Base-by-base conservation (phyloP, 1,140 invertebrate species). In the Orius insidiosus region DNA sequence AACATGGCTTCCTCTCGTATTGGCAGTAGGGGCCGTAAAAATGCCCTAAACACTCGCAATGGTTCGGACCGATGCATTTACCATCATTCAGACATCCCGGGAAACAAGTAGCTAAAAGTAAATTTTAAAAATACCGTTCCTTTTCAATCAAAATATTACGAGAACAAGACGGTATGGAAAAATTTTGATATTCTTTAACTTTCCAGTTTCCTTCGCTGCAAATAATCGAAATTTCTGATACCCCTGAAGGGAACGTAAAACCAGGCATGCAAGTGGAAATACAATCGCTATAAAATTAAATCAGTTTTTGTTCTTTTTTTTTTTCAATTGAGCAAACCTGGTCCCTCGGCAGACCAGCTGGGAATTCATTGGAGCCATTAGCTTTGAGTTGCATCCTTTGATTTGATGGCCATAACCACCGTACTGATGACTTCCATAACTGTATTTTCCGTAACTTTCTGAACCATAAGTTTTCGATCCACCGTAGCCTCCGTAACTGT, bases 41-140 rank as follows among this genome's bases (percentile, higher is more conserved):
- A 54, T 76, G 75, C 14, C 74, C 67, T 0, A 75, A 65, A 54
- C 85, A 90, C 7, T 74, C 59, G 54, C 84, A 87, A 1, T 68
- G 61, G 58, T 80, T 74, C 0, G 78, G 77, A 1, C 65, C 66
- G 1, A 77, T 55, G 55, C 85, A 89, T 10, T 80, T 76, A 1
- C 85, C 85, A 40, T 72, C 78, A 61, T 90, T 86, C 55, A 76
- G 64, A 59, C 85, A 90, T 1, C 68, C 61, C 0, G 78, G 75
- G 10, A 73, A 55, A 58, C 85, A 90, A 50, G 73, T 65, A 3
- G 79, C 82, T 85, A 51, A 39, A 65, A 58, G n/a, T n/a, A 35
- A 47, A n/a, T n/a, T n/a, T n/a, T n/a, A 43, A 30, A 41, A 45
- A 43, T 36, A 3, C 14, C 9, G 2, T 30, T 30, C 19, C 14